Percentiles rank a stretch among this genome's conserved stretches.
These are phyloP conservation scores for Muscicapa striata DNA, from an alignment of 2,797 vertebrate genomes.

Conservation along the genomic window DNA sequence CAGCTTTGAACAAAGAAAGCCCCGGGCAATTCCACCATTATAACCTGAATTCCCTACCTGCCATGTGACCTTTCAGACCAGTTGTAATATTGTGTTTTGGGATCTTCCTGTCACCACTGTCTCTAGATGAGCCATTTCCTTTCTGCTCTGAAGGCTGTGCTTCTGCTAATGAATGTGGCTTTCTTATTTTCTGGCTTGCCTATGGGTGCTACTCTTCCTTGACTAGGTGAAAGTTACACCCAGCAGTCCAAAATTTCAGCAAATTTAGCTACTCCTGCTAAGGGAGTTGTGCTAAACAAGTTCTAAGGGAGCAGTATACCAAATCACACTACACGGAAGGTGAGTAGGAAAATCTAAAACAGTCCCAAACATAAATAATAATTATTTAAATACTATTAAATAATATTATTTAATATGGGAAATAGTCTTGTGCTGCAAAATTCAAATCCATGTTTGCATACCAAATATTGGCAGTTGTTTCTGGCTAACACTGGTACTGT, in stretches of 20 bases:
- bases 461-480: background rate
- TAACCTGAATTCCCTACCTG: background rate
- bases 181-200: background rate
- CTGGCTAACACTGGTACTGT: background rate
- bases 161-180: background rate
- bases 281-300: background rate
- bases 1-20: background rate
- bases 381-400: background rate
- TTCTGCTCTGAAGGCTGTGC: background rate
- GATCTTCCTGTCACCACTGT: background rate
- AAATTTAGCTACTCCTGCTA: background rate
- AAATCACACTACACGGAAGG: background rate
- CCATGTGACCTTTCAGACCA: fast-evolving
- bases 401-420: background rate
- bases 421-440: background rate
- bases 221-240: background rate
- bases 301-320: background rate
- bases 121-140: background rate
- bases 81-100: background rate
- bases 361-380: background rate
- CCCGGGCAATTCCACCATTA: background rate
- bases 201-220: background rate
- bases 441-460: background rate
- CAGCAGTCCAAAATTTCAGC: background rate
- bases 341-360: background rate